phyloP scores from a whole-genome alignment of 2,888 invertebrate genomes.

The Agrochola lychnidis region DNA sequence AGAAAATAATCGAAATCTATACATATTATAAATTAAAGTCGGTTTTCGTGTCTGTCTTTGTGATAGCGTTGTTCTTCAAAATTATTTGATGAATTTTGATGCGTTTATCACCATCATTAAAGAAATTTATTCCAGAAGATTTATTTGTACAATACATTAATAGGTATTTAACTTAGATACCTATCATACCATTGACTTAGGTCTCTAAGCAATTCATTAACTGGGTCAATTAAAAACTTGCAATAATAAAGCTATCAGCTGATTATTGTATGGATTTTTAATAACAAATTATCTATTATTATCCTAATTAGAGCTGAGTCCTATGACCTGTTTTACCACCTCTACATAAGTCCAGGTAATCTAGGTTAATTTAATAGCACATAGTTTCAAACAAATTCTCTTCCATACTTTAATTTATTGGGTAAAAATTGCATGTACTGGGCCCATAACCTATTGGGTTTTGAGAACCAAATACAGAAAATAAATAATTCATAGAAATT shows the following conservation, averaged over 20 bases:
- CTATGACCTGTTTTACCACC: neutral
- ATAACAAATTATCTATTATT: neutral
- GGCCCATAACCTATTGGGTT: no score
- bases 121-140: neutral
- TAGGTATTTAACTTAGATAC: no score
- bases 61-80: neutral
- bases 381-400: neutral
- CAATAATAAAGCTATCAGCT: neutral
- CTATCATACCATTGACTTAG: no score
- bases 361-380: neutral
- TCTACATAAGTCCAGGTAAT: neutral
- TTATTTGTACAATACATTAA: no score
- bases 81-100: neutral
- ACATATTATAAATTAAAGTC: neutral
- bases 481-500: no score
- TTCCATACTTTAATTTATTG: neutral
- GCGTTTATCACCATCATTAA: neutral
- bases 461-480: no score
- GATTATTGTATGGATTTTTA: neutral
- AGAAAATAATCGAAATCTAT: neutral
- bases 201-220: neutral
- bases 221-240: conserved; percentile 3
- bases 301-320: neutral
- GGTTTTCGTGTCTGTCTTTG: neutral
- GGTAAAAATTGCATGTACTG: neutral